Evolutionary conservation across 2,113 vertebrate genomes (phyloP), one percentile per base, ranked within the genome.

Genomic region (Prionailurus viverrinus): DNA sequence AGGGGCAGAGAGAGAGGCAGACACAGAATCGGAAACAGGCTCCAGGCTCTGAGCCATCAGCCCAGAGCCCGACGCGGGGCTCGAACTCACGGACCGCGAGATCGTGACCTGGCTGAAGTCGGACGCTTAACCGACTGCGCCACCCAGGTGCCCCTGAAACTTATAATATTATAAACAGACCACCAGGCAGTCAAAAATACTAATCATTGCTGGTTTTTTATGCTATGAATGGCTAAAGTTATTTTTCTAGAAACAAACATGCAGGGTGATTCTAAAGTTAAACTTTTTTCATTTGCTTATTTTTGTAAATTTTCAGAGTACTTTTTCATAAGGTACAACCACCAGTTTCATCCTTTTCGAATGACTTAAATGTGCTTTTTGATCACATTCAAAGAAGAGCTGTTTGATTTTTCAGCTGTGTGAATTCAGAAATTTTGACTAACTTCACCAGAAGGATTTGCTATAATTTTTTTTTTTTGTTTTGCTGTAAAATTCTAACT

Each of bases 391-490:
- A 82, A 31, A 93, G 27, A 71, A 71, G 68, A 97, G 82, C 79
- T 96, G 55, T 94, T 96, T 85, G 31, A 86, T 96, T 97, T 95
- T 90, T 96, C 55, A 97, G 55, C 80, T 91, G 18, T 36, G 55
- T 97, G 68, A 96, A 96, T 89, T 94, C 33, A 74, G 95, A 95
- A 94, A 81, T 82, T 98, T 71, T 88, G 80, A 97, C 79, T 82
- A 88, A 90, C 25, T 68, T 96, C n/a, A 80, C 6, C 11, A 93
- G 61, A 96, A 98, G 71, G 79, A 55, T 45, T 97, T 95, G 41
- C n/a, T 95, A 55, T 82, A 93, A 94, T 81, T 80, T 96, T 85
- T 68, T 80, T 65, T 33, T 80, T 93, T 65, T 33, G 55, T 31
- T 51, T 95, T 92, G 36, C 78, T 97, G 48, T 74, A 93, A 95